Percentiles rank a stretch among this genome's conserved stretches.
Conservation (phyloP, 2,888 invertebrate species). For the Ferdinandea cuprea region DNA sequence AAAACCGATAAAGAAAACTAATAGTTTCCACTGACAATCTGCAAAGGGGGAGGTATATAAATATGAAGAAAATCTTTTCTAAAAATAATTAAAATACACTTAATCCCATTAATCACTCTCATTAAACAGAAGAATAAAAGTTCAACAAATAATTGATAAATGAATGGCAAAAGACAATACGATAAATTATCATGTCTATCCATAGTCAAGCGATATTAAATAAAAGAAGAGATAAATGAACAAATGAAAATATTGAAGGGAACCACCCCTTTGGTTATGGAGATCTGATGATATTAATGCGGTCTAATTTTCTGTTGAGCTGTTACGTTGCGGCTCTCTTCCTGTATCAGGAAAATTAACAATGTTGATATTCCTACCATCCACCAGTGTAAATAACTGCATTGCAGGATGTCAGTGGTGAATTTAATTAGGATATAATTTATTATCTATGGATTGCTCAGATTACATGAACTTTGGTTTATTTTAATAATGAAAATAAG, state of each 20-base stretch:
- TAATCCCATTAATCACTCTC: constrained; percentile 47
- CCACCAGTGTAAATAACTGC: constrained; percentile 3
- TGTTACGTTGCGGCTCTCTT: constrained; percentile 27
- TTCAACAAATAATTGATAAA: constrained; percentile 55
- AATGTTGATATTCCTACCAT: no score
- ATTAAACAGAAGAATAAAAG: constrained; percentile 7
- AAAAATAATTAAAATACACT: constrained; percentile 42
- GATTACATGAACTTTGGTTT: constrained; percentile 4
- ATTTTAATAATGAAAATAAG: neutral
- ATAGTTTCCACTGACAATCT: no score
- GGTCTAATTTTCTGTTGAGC: constrained; percentile 1
- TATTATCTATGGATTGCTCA: constrained; percentile 40
- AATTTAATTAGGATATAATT: constrained; percentile 68
- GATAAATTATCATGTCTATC: constrained; percentile 27
- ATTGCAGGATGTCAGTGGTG: constrained; percentile 54
- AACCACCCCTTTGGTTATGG: constrained; percentile 45
- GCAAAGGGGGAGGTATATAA: no score
- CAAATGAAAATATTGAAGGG: constrained; percentile 35
- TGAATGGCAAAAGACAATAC: constrained; percentile 45
- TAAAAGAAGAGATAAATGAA: constrained; percentile 53
- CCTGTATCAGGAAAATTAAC: constrained; percentile 40
- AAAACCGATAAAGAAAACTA: no score
- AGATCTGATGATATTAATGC: constrained; percentile 6
- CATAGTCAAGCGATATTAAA: constrained; percentile 16
- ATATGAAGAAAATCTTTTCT: neutral